Evolutionary conservation across 2,113 vertebrate genomes (phyloP).

Genomic region (Chlorodrepanis virens): DNA sequence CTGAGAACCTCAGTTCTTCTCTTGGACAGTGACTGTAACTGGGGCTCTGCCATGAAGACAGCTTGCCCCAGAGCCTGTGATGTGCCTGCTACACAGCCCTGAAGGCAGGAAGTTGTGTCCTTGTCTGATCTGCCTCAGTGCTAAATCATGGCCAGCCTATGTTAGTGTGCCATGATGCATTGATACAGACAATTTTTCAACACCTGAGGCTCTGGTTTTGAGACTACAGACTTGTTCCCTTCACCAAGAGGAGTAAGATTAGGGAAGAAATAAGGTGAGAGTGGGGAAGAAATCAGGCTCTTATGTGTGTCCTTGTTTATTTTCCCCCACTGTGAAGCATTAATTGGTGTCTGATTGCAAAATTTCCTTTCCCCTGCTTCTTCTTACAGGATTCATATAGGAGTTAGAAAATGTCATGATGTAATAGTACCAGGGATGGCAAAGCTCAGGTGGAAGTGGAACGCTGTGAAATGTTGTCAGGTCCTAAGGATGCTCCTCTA

Average conservation of each 20-base stretch:
- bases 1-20: background rate
- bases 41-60: background rate
- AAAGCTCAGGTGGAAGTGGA: background rate
- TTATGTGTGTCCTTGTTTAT: background rate
- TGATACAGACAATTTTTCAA: background rate
- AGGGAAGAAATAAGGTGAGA: background rate
- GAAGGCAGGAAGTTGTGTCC: background rate
- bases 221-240: background rate
- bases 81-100: background rate
- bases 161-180: background rate
- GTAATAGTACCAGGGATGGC: background rate
- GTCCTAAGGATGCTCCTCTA: background rate
- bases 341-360: background rate
- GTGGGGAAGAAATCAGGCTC: background rate
- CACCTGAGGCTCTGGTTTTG: background rate
- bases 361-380: background rate
- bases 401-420: background rate
- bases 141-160: background rate
- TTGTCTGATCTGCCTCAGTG: background rate
- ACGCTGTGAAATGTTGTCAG: background rate
- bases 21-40: background rate
- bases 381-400: background rate
- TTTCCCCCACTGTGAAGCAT: background rate
- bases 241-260: background rate
- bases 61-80: background rate